Percentiles rank a stretch among this genome's conserved stretches.
Conservation (phyloP, 2,888 invertebrate species). For the Eurytoma californica region DNA sequence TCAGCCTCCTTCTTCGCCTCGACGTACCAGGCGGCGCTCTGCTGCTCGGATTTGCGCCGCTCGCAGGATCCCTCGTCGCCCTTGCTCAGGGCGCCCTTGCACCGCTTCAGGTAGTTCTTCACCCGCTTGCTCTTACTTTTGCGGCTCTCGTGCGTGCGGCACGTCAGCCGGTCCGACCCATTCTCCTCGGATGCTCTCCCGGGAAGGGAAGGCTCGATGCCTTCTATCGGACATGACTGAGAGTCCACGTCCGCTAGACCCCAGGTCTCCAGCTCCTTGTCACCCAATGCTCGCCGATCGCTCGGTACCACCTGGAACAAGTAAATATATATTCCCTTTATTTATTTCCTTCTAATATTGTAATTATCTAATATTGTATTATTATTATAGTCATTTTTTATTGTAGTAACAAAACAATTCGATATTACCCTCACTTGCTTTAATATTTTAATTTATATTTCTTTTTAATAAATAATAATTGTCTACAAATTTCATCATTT, state of each 20-base stretch:
- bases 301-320: constrained; percentile 71
- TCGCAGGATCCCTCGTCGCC: constrained; percentile 65
- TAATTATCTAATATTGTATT: too few relatives aligned
- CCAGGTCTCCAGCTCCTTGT: constrained; percentile 71
- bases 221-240: constrained; percentile 32
- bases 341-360: too few relatives aligned
- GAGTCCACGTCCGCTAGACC: constrained; percentile 60
- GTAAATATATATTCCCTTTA: not conserved
- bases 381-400: too few relatives aligned
- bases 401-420: too few relatives aligned
- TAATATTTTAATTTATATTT: too few relatives aligned
- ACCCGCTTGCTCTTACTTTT: constrained; percentile 77
- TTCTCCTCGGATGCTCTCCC: constrained; percentile 55
- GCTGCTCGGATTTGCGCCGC: constrained; percentile 42
- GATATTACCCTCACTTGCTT: too few relatives aligned
- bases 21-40: constrained; percentile 45
- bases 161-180: constrained; percentile 66
- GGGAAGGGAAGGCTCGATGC: constrained; percentile 22
- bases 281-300: constrained; percentile 66
- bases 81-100: constrained; percentile 75
- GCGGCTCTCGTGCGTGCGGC: constrained; percentile 73
- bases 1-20: constrained; percentile 44
- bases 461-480: too few relatives aligned
- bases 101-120: constrained; percentile 77
- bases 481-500: too few relatives aligned